These are phyloP conservation scores for Paedocypris micromegethes DNA, from an alignment of 2,797 vertebrate species.

Conservation along the genomic window DNA sequence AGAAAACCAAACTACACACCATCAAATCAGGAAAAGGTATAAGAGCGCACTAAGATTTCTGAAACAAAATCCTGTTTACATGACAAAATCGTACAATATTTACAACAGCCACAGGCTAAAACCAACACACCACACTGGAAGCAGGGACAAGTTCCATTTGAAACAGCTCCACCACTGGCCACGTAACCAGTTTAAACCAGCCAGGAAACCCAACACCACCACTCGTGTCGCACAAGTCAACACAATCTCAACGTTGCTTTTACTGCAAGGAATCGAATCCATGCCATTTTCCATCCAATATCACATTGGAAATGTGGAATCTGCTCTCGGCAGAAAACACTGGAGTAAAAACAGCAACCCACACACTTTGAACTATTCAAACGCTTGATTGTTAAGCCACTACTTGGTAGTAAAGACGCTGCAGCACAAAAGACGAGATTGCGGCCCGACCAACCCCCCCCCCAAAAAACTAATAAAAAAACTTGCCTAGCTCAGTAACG, in stretches of 20 bases:
- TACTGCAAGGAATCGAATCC: constrained; percentile 29
- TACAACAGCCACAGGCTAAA: constrained; percentile 90
- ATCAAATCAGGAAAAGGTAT: constrained; percentile 62
- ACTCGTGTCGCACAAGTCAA: constrained; percentile 52
- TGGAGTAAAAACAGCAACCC: constrained; percentile 12
- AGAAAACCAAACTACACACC: constrained; percentile 54
- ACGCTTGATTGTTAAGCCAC: constrained; percentile 25
- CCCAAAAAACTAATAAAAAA: no score
- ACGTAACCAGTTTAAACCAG: constrained; percentile 55
- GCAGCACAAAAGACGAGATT: constrained; percentile 12
- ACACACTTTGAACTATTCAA: constrained; percentile 40
- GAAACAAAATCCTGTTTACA: constrained; percentile 96
- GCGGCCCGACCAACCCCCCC: constrained; percentile 11
- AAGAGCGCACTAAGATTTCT: constrained; percentile 84
- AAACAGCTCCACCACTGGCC: constrained; percentile 62
- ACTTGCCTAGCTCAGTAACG: no score
- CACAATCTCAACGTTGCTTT: constrained; percentile 9
- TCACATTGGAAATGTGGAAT: constrained; percentile 34
- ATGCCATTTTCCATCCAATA: constrained; percentile 33
- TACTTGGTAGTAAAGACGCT: constrained; percentile 21
- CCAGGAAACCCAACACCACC: constrained; percentile 54
- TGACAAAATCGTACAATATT: constrained; percentile 63
- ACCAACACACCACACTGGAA: constrained; percentile 58
- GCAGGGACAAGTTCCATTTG: constrained; percentile 52
- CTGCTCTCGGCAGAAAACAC: constrained; percentile 21